These are phyloP conservation scores for Mola mola DNA, from an alignment of 2,113 vertebrate species.

Conservation along the genomic window DNA sequence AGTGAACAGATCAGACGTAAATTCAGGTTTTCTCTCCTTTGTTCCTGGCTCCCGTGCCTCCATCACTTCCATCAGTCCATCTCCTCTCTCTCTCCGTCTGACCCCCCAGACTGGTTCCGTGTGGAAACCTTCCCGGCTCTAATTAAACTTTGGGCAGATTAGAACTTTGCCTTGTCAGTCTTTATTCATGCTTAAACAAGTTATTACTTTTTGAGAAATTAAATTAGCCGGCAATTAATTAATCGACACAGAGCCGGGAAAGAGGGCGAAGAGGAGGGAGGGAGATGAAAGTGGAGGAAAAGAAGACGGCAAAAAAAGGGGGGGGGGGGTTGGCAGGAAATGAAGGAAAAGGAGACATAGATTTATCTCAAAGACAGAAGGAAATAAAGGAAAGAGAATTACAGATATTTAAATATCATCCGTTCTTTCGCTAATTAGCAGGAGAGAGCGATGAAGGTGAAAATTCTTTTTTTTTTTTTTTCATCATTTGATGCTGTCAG, in stretches of 20 bases:
- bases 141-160: slow-evolving; percentile 85
- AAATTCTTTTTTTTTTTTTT: slow-evolving; percentile 15
- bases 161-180: slow-evolving; percentile 84
- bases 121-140: slow-evolving; percentile 75
- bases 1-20: too few species aligned
- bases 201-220: slow-evolving; percentile 85
- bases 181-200: slow-evolving; percentile 84
- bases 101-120: slow-evolving; percentile 64
- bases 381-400: slow-evolving; percentile 28
- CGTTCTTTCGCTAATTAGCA: slow-evolving; percentile 63
- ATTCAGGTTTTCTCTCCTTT: neutral
- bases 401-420: slow-evolving; percentile 61
- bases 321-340: slow-evolving; percentile 48
- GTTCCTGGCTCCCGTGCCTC: neutral
- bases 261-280: slow-evolving; percentile 39
- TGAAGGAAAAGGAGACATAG: slow-evolving; percentile 44
- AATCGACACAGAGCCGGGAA: slow-evolving; percentile 77
- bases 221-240: slow-evolving; percentile 86
- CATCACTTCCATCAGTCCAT: slow-evolving; percentile 7
- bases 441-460: slow-evolving; percentile 30
- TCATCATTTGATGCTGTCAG: neutral
- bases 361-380: slow-evolving; percentile 44
- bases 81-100: slow-evolving; percentile 24
- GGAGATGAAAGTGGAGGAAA: slow-evolving; percentile 12
- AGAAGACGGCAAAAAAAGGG: neutral